Percentiles rank a stretch among this genome's conserved stretches.
Evolutionary conservation across 2,888 invertebrate genomes (phyloP).

Genomic region (Corbicula japonica): DNA sequence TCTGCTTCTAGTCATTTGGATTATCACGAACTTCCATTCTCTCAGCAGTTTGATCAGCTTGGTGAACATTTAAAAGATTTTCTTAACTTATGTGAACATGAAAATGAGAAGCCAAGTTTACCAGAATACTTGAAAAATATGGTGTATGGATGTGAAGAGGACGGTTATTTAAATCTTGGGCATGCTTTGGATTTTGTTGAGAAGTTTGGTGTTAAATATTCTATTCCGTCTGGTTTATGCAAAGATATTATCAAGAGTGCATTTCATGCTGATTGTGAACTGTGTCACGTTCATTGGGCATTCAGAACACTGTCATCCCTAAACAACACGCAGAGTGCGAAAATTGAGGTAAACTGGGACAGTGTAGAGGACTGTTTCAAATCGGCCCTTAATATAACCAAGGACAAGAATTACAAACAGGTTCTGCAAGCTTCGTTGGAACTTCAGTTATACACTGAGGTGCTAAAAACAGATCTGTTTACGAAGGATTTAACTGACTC

Average conservation of each 20-base stretch:
- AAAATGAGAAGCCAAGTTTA: conserved; percentile 23
- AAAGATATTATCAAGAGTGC: conserved; percentile 52
- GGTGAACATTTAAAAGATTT: conserved; percentile 14
- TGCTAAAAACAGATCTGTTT: conserved; percentile 63
- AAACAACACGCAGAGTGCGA: conserved; percentile 55
- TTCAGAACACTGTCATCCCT: conserved; percentile 56
- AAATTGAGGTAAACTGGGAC: conserved; percentile 65
- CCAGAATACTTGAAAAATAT: conserved; percentile 58
- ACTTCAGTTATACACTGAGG: conserved; percentile 53
- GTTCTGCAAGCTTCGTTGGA: conserved; percentile 43
- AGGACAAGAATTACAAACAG: not conserved
- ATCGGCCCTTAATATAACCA: not conserved
- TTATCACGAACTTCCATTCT: not conserved
- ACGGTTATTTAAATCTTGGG: conserved; percentile 54
- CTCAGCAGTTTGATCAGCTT: conserved; percentile 24
- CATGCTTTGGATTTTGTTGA: conserved; percentile 61
- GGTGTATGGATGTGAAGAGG: conserved; percentile 64
- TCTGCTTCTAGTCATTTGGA: not conserved
- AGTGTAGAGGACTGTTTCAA: conserved; percentile 40
- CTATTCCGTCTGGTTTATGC: conserved; percentile 39
- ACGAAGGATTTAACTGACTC: conserved; percentile 55
- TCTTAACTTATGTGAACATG: conserved; percentile 20
- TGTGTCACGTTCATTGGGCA: conserved; percentile 18
- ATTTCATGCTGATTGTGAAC: conserved; percentile 9
- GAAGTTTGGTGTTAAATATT: conserved; percentile 48